Evolutionary conservation across 2,888 invertebrate species (phyloP).

Genomic region (Chesias legatella): DNA sequence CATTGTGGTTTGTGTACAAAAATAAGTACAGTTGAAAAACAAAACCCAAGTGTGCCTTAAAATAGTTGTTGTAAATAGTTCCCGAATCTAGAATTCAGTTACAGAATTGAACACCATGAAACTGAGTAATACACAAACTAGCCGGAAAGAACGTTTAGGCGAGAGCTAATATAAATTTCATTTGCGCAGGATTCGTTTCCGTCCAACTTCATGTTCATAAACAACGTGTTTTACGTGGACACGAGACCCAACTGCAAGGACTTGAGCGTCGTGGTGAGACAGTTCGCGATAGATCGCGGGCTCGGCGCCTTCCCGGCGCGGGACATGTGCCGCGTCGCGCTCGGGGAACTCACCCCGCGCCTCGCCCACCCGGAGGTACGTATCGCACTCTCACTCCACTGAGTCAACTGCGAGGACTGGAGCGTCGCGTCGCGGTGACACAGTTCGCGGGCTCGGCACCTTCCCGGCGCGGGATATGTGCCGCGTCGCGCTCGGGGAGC

Average conservation of each 20-base stretch:
- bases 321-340: slow-evolving; percentile 39
- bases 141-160: too few species aligned
- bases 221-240: slow-evolving; percentile 73
- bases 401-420: slow-evolving; percentile 54
- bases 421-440: slow-evolving; percentile 43
- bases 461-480: slow-evolving; percentile 48
- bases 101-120: too few species aligned
- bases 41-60: too few species aligned
- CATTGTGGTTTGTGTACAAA: too few species aligned
- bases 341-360: slow-evolving; percentile 42
- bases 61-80: too few species aligned
- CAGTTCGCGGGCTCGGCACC: slow-evolving; percentile 45
- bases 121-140: too few species aligned
- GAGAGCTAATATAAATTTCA: neutral
- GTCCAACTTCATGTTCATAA: slow-evolving; percentile 68
- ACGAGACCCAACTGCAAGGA: slow-evolving; percentile 53
- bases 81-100: too few species aligned
- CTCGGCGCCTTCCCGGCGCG: slow-evolving; percentile 46
- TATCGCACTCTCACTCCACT: slow-evolving; percentile 26
- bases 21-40: too few species aligned
- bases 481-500: slow-evolving; percentile 34
- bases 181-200: slow-evolving; percentile 57
- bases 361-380: slow-evolving; percentile 65
- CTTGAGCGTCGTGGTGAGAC: slow-evolving; percentile 43
- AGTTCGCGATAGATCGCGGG: slow-evolving; percentile 48